Conservation (phyloP, 2,113 vertebrate species). For the Azemiops feae region DNA sequence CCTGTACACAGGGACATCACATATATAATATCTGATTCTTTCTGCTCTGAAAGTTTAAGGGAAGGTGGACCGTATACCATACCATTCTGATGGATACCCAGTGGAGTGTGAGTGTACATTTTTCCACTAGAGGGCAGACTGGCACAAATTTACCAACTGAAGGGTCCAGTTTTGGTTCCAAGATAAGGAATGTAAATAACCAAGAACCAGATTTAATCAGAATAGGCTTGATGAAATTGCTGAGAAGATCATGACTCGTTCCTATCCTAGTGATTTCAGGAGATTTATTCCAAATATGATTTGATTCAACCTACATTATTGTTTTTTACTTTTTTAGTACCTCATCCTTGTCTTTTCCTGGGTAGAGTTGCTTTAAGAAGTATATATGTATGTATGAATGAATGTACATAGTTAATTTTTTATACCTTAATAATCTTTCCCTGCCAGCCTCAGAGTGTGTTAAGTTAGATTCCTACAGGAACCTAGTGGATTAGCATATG, state of each 20-base stretch:
- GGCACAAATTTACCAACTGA: not conserved
- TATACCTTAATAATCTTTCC: not conserved
- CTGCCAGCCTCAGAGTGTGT: not conserved
- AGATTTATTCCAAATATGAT: not conserved
- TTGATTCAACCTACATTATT: not conserved
- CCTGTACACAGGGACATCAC: not conserved
- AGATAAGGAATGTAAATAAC: not conserved
- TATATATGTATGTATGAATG: not conserved
- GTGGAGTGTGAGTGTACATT: not conserved
- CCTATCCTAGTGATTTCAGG: not conserved
- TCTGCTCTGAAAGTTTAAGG: not conserved
- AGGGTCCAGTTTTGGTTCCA: not conserved
- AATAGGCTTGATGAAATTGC: not conserved
- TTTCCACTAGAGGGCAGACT: slow-evolving; percentile 28
- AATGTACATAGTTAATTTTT: not conserved
- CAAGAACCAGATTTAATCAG: not conserved
- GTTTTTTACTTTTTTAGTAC: not conserved
- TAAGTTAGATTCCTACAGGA: not conserved
- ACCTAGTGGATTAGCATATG: not conserved
- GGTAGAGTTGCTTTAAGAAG: not conserved
- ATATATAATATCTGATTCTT: not conserved
- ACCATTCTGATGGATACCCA: not conserved
- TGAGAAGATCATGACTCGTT: not conserved
- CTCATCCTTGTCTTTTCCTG: not conserved
- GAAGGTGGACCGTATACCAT: not conserved